A percentile compares a stretch with the other conserved stretches of the same genome.
These are phyloP conservation scores for Otolemur crassicaudatus DNA, from an alignment of 2,797 vertebrate species.

Conservation along the genomic window DNA sequence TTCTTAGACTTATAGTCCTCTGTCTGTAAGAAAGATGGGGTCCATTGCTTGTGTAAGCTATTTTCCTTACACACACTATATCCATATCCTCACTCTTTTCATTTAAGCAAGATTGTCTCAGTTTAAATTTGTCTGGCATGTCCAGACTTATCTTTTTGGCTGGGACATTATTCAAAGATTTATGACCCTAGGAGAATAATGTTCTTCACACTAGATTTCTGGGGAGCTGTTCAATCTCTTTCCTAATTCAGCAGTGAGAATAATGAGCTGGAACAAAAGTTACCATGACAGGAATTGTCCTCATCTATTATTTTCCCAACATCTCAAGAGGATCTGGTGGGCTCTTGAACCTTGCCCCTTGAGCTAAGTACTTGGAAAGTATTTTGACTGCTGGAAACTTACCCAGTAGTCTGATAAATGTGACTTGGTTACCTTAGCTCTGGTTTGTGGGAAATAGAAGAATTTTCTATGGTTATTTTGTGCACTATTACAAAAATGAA, in stretches of 20 bases:
- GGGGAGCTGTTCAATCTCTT: conserved; percentile 47
- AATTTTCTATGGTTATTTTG: conserved; percentile 73
- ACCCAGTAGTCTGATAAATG: conserved; percentile 70
- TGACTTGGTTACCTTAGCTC: conserved; percentile 72
- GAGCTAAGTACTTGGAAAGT: conserved; percentile 70
- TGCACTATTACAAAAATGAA: conserved; percentile 51
- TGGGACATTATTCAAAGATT: conserved; percentile 57
- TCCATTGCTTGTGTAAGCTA: neutral
- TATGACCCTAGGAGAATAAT: conserved; percentile 55
- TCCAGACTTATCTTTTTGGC: conserved; percentile 42
- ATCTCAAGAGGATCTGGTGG: conserved; percentile 51
- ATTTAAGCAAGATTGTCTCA: conserved; percentile 47
- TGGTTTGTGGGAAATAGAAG: conserved; percentile 71
- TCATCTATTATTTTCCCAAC: conserved; percentile 50
- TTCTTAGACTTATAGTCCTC: neutral
- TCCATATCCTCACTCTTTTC: neutral
- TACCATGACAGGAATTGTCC: conserved; percentile 62
- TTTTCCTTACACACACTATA: conserved; percentile 13
- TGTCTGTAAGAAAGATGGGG: conserved; percentile 11
- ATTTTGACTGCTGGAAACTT: conserved; percentile 63
- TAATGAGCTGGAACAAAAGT: conserved; percentile 56
- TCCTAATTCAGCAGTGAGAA: conserved; percentile 11
- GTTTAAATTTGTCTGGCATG: conserved; percentile 52
- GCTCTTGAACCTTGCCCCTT: conserved; percentile 65
- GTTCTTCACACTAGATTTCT: conserved; percentile 54